Evolutionary conservation across 1,140 invertebrate species (phyloP), one percentile per base, ranked within the genome.

Genomic region (Macrobrachium rosenbergii): DNA sequence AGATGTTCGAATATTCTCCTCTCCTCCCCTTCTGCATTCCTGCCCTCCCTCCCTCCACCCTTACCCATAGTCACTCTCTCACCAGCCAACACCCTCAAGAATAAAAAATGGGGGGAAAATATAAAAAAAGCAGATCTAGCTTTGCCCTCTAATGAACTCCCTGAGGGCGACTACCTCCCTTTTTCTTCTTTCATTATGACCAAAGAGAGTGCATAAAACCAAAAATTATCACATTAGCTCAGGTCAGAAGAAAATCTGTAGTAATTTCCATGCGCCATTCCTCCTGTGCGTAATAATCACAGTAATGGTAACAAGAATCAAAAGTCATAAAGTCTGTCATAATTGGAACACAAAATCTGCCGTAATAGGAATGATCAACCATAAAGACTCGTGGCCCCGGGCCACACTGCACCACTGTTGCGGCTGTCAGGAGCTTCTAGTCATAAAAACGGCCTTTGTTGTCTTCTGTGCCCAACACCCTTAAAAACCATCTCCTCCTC

Each of bases 301-400:
- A 72, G 37, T 72, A 37, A 72, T 72, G 21, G 5, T 72, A 72
- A 72, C 37, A 72, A 37, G 67, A 72, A 72, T 72, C 67, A 72
- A 72, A 72, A 72, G 67, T 21, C 67, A 72, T 72, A 72, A 72
- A 72, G 37, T 23, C 67, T 72, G 67, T 72, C 67, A 72, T 72
- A 72, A 72, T 72, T 72, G 67, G 67, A 37, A n/a, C 67, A 72
- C 67, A 72, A 72, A 72, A 72, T 72, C 67, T 72, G 67, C 67
- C 67, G 21, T 72, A 72, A 72, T 21, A 72, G 67, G 67, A 37
- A 72, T 28, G 67, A 72, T 23, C 10, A 21, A 28, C 67, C 67
- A 72, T 72, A 72, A 72, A 72, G 67, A 72, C 21, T 14, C 67
- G 21, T 14, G 21, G 67, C 37, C 21, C 16, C 5, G 67, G 37